These are phyloP conservation scores for Agrotis puta DNA, from an alignment of 2,888 invertebrate species.

Conservation along the genomic window DNA sequence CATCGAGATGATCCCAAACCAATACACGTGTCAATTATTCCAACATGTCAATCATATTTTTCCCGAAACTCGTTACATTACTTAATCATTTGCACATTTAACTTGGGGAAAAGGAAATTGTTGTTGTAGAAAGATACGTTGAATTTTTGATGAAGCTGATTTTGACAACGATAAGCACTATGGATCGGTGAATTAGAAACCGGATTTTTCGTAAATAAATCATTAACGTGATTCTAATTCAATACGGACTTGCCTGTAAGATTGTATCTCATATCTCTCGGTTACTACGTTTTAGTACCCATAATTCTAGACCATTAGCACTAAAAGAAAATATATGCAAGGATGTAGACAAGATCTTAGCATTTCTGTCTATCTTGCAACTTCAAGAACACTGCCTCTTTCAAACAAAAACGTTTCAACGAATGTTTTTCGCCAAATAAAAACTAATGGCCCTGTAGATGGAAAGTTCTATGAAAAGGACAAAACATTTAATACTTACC, in stretches of 20 bases:
- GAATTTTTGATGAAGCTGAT: background rate
- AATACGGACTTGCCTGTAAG: slow-evolving; percentile 1
- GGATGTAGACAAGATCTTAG: slow-evolving; percentile 10
- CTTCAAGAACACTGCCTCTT: slow-evolving; percentile 8
- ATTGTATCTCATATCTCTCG: slow-evolving; percentile 9
- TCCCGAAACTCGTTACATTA: slow-evolving; percentile 2
- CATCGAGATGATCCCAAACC: slow-evolving; percentile 21
- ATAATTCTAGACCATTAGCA: slow-evolving; percentile 25
- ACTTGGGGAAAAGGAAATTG: background rate
- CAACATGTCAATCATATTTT: slow-evolving; percentile 8
- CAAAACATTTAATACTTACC: slow-evolving; percentile 37
- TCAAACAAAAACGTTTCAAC: slow-evolving; percentile 24
- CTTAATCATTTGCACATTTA: background rate
- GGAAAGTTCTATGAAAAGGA: slow-evolving; percentile 18
- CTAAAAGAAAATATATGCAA: slow-evolving; percentile 47
- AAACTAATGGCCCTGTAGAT: slow-evolving; percentile 35
- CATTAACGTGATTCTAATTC: slow-evolving; percentile 3
- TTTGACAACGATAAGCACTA: background rate
- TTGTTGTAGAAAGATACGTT: background rate
- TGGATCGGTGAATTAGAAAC: slow-evolving; percentile 1
- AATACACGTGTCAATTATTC: slow-evolving; percentile 29
- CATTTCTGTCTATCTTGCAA: slow-evolving; percentile 34
- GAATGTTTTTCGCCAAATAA: slow-evolving; percentile 30
- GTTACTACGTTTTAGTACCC: slow-evolving; percentile 7
- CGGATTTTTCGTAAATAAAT: slow-evolving; percentile 1